Evolutionary conservation across 2,797 vertebrate species (phyloP), one percentile per base, ranked within the genome.

Genomic region (Echeneis naucrates): DNA sequence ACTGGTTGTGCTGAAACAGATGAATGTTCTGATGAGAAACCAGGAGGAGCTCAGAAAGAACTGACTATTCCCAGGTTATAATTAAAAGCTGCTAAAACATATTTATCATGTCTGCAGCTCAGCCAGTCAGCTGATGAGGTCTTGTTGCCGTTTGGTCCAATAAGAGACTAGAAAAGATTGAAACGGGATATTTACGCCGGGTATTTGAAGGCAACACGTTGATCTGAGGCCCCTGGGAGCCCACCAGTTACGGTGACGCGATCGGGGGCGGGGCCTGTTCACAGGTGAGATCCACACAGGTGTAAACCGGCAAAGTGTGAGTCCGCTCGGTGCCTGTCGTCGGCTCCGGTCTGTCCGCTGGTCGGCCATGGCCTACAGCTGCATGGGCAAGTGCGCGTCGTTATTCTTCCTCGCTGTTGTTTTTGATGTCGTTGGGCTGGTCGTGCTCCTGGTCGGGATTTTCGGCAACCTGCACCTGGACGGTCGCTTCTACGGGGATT

Each of bases 401-500:
- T 8, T 95, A 0, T 92, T 96, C 63, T 27, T 87, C 55, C 75
- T 96, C 24, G 95, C 92, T 0, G 0, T 95, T 0, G 8, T 47
- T 1, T 95, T 95, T 56, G 95, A 95, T 17, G 75, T 82, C 0
- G 45, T 68, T 0, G 95, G 95, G 0, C 59, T 95, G 44, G 54
- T 62, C 0, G 68, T 95, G 0, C 87, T 96, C 0, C 79, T 95
- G 5, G 77, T 94, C 9, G 95, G 95, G 6, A 83, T 95, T 52
- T 95, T 96, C 69, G 95, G 88, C 4, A 79, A 95, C 42, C 78
- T 95, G 60, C 76, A 74, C 1, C 0, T 87, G 51, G 23, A 89
- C 30, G 95, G 93, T 2, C 88, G 79, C 16, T 95, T 93, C 60
- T 95, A 95, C 11, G 95, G 95, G 5, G 95, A 96, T 65, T 95